phyloP scores from a whole-genome alignment of 1,140 invertebrate species.

The Brachionus paranguensis region DNA sequence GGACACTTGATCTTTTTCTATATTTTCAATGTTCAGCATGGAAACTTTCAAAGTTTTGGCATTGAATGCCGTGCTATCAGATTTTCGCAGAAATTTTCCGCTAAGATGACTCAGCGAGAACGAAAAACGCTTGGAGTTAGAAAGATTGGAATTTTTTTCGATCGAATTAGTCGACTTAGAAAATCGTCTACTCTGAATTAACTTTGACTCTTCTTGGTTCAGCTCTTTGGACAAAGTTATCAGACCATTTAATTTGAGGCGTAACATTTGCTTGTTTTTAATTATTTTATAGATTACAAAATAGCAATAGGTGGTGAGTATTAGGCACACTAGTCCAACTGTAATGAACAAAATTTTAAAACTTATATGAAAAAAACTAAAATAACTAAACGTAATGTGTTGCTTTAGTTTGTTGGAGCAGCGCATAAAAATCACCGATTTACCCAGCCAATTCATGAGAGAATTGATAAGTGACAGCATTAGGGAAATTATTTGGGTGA shows the following conservation, averaged over 20 bases:
- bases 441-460: background rate
- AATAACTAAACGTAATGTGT: background rate
- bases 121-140: background rate
- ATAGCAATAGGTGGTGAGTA: constrained; percentile 16
- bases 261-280: background rate
- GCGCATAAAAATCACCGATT: background rate
- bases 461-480: background rate
- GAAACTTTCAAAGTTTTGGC: background rate
- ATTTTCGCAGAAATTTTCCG: background rate
- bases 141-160: background rate
- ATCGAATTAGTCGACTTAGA: background rate
- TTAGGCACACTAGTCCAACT: background rate
- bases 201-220: background rate
- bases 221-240: constrained; percentile 6
- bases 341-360: constrained; percentile 9
- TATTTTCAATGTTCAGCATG: background rate
- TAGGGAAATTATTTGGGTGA: background rate
- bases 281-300: constrained; percentile 36
- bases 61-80: background rate
- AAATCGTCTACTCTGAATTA: background rate
- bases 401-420: constrained; percentile 12
- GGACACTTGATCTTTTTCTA: background rate
- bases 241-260: constrained; percentile 8
- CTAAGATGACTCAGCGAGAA: background rate
- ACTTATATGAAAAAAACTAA: background rate